phyloP scores from a whole-genome alignment of 2,797 vertebrate genomes.

The Coccyzus lansbergi region DNA sequence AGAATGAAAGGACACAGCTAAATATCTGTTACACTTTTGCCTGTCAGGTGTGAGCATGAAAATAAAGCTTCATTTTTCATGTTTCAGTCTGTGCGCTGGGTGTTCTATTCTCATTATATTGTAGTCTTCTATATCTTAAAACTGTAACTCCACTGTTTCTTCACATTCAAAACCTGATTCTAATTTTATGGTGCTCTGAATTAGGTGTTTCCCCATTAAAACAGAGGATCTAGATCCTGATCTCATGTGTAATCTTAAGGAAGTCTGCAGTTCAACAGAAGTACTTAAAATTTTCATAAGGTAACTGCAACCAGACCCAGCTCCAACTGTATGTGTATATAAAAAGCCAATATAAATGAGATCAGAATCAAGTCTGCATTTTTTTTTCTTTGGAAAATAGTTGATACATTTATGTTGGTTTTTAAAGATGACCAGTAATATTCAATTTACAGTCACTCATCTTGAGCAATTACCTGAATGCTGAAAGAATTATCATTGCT shows the following conservation, averaged over 20 bases:
- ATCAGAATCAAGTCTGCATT: not conserved
- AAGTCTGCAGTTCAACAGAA: not conserved
- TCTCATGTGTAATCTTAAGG: not conserved
- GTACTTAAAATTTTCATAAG: not conserved
- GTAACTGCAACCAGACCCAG: not conserved
- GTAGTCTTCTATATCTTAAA: not conserved
- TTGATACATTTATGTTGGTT: not conserved
- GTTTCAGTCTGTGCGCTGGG: not conserved
- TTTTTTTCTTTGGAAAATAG: not conserved
- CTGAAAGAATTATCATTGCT: not conserved
- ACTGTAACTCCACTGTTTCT: not conserved
- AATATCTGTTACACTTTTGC: slow-evolving; percentile 20
- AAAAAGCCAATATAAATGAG: not conserved
- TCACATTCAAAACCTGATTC: not conserved
- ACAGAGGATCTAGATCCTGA: not conserved
- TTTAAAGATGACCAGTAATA: not conserved
- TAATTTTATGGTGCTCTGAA: not conserved
- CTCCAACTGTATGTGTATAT: not conserved
- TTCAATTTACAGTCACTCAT: not conserved
- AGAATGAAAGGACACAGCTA: not conserved
- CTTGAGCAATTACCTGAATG: not conserved
- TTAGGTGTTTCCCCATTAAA: not conserved
- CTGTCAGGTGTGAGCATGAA: slow-evolving; percentile 14
- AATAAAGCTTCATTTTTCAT: slow-evolving; percentile 38
- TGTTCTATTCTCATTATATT: not conserved